phyloP scores from a whole-genome alignment of 2,113 vertebrate genomes.

The Apistogramma diplotaenia region DNA sequence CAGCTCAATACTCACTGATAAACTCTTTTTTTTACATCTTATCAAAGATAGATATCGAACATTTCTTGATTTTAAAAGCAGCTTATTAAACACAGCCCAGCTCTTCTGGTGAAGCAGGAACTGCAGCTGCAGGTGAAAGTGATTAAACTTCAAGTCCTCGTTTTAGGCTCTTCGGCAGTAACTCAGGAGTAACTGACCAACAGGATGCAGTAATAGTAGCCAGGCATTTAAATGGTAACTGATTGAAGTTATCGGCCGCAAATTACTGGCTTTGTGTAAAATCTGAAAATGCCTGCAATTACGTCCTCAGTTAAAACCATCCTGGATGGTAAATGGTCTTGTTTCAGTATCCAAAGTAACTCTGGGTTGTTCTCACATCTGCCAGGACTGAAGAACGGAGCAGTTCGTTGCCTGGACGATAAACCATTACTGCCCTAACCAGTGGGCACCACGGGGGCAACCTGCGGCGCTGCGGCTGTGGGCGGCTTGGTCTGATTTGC shows the following conservation, averaged over 20 bases:
- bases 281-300: neutral
- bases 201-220: no score
- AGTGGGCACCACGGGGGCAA: neutral
- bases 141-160: neutral
- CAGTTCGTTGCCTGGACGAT: neutral
- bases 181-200: no score
- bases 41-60: neutral
- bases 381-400: neutral
- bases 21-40: neutral
- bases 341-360: no score
- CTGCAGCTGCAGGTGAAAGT: neutral
- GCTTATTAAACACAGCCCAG: rapidly evolving
- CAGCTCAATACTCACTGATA: neutral
- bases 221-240: neutral
- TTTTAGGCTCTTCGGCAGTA: no score
- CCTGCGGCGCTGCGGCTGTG: neutral
- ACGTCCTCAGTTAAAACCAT: no score
- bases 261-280: neutral
- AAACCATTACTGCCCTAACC: neutral
- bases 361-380: neutral
- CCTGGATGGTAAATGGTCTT: no score
- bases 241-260: neutral
- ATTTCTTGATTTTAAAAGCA: neutral
- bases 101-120: neutral
- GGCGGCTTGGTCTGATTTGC: neutral